Evolutionary conservation across 2,888 invertebrate genomes (phyloP), one percentile per base, ranked within the genome.

Genomic region (Parelbella ahira): DNA sequence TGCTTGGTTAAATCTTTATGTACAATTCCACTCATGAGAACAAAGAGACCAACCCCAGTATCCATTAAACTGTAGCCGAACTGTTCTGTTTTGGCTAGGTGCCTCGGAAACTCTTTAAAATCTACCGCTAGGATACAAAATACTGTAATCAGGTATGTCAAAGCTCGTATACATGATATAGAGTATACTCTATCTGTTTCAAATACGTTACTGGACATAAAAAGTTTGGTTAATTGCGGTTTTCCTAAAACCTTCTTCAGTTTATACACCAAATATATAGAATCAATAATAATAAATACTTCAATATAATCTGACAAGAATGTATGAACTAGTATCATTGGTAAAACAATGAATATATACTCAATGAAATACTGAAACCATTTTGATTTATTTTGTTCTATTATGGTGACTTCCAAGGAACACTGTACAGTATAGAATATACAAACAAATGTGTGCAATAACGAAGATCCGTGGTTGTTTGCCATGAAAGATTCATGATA

Each of bases 41-140:
- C 90, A 80, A 94, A 99, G 8, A 95, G 75, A 0, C 97, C 98
- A 2, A 98, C 98, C 4, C 99, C 99, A 4, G 94, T 90, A 68
- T 99, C 99, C 99, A 99, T 99, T 12, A 97, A 71, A 66, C 96
- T 93, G 58, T 91, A 94, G 0, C 98, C 98, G 81, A 90, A 95
- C 0, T 77, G 89, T 63, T 95, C 94, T 0, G 97, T 96, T 81
- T 99, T 99, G 0, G 94, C 94, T 71, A 95, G 94, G 54, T 91
- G 83, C 29, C 93, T 81, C 0, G 98, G 98, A 69, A 97, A 99
- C 34, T 93, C 86, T 29, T 83, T 83, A 68, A 99, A 99, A 77
- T 99, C 99, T 0, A 99, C 97, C 0, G 97, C 99, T 44, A 99
- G 81, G 53, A 99, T 98, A 50, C 93, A 93, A 38, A 95, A 87